phyloP scores from a whole-genome alignment of 23 tunicate species.

The Phallusia fumigata region DNA sequence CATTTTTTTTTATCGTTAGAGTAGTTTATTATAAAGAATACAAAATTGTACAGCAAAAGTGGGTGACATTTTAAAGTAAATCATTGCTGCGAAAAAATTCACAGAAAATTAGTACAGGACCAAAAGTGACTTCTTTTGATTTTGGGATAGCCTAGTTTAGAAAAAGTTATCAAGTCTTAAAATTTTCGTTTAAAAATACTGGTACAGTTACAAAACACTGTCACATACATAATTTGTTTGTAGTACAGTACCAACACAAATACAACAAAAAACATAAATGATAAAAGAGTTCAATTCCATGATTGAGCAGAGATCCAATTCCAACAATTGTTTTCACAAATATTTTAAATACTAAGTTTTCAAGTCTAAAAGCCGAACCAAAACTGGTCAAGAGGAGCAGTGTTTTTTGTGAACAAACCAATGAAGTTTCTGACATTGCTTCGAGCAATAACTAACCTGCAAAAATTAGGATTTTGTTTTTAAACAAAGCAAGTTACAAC shows the following conservation, averaged over 20 bases:
- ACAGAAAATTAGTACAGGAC: no score
- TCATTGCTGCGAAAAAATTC: no score
- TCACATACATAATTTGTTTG: no score
- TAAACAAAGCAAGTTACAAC: neutral
- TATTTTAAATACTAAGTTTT: neutral
- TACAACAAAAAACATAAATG: no score
- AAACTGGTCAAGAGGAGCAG: conserved; percentile 11
- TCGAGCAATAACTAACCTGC: conserved; percentile 74
- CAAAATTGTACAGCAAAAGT: no score
- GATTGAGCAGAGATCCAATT: neutral
- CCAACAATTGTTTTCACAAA: neutral
- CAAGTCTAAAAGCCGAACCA: neutral
- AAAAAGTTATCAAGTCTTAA: neutral
- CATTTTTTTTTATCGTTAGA: no score
- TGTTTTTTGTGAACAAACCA: conserved; percentile 78
- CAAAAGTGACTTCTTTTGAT: no score
- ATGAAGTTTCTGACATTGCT: conserved; percentile 80
- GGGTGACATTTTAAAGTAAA: no score
- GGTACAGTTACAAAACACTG: no score
- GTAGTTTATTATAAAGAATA: no score
- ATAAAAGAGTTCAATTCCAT: no score
- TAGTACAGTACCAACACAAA: neutral
- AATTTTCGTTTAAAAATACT: neutral
- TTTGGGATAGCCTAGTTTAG: neutral
- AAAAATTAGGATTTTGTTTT: neutral